These are phyloP conservation scores for Glandiceps talaboti DNA, from an alignment of 53 echinoderm and acorn worm genomes.

Conservation along the genomic window DNA sequence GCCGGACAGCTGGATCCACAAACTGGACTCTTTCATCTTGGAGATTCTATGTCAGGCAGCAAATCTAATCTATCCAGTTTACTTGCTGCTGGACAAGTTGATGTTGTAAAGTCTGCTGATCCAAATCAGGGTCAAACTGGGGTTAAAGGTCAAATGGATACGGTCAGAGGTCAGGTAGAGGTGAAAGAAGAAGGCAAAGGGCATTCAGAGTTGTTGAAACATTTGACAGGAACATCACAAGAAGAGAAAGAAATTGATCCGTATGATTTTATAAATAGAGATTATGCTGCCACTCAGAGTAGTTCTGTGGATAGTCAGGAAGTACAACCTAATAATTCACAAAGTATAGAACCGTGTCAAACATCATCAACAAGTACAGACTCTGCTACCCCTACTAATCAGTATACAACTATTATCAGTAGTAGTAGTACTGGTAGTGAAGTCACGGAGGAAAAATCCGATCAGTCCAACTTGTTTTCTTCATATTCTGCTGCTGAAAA, in stretches of 20 bases:
- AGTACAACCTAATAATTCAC: not conserved
- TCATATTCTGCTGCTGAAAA: not conserved
- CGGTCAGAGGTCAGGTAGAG: not conserved
- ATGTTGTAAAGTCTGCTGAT: no score
- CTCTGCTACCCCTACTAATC: not conserved
- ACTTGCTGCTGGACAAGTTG: not conserved
- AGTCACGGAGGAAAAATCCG: not conserved
- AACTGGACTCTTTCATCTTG: not conserved
- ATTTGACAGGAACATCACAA: slow-evolving; percentile 14
- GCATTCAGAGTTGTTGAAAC: slow-evolving; percentile 18
- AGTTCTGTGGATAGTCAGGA: not conserved
- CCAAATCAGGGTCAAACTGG: no score
- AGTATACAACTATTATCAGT: not conserved
- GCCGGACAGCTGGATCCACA: not conserved
- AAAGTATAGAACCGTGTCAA: not conserved
- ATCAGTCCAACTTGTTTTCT: not conserved
- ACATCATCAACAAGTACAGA: not conserved
- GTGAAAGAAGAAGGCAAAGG: not conserved
- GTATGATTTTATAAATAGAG: not conserved
- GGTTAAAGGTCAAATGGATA: not conserved
- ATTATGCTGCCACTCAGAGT: not conserved
- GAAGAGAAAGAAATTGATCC: slow-evolving; percentile 11
- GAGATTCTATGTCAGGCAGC: not conserved
- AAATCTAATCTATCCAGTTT: not conserved
- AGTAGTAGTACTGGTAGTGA: not conserved